Percentiles rank a stretch among this genome's conserved stretches.
Conservation (phyloP, 2,797 vertebrate species). For the Enteromius anoplus region DNA sequence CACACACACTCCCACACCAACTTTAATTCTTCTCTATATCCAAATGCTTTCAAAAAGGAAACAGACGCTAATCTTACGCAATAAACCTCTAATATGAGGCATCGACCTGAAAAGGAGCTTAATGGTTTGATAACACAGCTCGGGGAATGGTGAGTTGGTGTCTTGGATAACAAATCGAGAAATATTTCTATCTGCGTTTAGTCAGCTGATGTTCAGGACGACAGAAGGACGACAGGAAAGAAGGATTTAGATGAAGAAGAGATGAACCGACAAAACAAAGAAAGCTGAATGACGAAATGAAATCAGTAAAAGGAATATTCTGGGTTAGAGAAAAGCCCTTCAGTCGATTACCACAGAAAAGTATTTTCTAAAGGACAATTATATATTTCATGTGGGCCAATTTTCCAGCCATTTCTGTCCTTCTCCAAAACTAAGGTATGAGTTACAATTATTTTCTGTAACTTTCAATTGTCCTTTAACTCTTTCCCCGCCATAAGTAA, state of each 20-base stretch:
- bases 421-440: neutral
- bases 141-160: conserved; percentile 11
- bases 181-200: conserved; percentile 7
- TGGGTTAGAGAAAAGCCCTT: neutral
- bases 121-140: conserved; percentile 41
- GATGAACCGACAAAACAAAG: neutral
- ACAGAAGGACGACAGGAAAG: conserved; percentile 1
- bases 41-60: conserved; percentile 45
- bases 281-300: neutral
- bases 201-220: conserved; percentile 17
- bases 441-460: neutral
- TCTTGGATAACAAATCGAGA: conserved; percentile 8
- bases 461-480: neutral
- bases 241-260: neutral
- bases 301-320: neutral
- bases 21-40: conserved; percentile 50
- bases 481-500: neutral
- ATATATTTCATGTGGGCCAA: neutral
- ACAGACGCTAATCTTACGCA: conserved; percentile 36
- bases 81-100: conserved; percentile 37
- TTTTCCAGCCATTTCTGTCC: neutral
- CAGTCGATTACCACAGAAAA: neutral
- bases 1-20: conserved; percentile 50
- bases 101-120: conserved; percentile 45
- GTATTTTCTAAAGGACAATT: neutral